These are phyloP conservation scores for Lathamus discolor DNA, from an alignment of 2,113 vertebrate genomes.

Conservation along the genomic window DNA sequence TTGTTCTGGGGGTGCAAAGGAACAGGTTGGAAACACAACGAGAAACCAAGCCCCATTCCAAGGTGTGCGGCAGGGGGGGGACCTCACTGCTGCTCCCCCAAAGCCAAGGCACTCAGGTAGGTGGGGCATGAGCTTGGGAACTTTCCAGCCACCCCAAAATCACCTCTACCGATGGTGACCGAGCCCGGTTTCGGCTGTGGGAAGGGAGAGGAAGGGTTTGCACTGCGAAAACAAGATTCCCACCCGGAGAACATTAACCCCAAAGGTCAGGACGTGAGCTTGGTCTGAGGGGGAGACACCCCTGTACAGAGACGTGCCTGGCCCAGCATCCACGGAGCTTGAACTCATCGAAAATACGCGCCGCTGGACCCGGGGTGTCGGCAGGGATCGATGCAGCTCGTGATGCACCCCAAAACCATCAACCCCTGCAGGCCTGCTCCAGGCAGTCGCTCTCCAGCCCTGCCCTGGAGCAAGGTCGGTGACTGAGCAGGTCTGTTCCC, in stretches of 20 bases:
- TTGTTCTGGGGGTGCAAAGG: neutral
- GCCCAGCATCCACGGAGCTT: neutral
- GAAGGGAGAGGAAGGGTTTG: neutral
- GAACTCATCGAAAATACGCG: neutral
- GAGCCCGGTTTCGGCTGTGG: neutral
- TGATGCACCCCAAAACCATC: neutral
- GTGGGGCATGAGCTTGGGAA: neutral
- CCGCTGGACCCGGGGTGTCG: neutral
- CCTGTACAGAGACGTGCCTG: neutral
- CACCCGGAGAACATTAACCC: neutral
- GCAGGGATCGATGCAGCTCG: neutral
- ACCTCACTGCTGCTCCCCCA: neutral
- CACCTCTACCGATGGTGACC: rapidly evolving
- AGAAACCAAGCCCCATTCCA: neutral
- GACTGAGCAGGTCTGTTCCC: neutral
- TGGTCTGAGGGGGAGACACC: neutral
- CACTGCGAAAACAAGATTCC: neutral
- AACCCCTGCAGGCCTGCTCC: neutral
- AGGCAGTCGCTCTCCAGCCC: rapidly evolving
- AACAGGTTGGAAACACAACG: neutral
- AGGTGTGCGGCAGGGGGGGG: neutral
- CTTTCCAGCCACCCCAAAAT: neutral
- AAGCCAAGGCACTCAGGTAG: slow-evolving; percentile 10
- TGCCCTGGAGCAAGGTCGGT: neutral
- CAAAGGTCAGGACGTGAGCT: neutral